Percentiles rank a stretch among this genome's conserved stretches.
Evolutionary conservation across 92 coral and sea anemone species (phyloP).

Genomic region (Umimayanthus kanabou): DNA sequence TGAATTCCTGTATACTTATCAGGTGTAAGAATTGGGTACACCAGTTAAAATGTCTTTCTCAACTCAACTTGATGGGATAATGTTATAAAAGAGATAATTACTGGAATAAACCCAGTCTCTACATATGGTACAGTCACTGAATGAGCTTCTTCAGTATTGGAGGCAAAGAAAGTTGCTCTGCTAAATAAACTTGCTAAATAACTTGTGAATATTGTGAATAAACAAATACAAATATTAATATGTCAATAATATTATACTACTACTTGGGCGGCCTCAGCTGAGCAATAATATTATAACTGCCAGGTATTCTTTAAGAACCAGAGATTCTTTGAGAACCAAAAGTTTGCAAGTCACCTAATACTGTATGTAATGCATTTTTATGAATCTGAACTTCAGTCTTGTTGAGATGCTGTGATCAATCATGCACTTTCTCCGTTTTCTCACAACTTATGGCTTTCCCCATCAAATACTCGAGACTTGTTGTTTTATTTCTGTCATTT

Average conservation of each 20-base stretch:
- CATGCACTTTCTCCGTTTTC: slow-evolving; percentile 41
- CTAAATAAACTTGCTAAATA: too few relatives aligned
- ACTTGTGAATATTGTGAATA: too few relatives aligned
- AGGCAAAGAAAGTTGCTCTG: not conserved
- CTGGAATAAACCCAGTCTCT: too few relatives aligned
- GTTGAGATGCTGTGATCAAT: slow-evolving; percentile 3
- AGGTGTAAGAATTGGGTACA: not conserved
- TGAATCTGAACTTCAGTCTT: slow-evolving; percentile 10
- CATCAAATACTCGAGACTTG: not conserved
- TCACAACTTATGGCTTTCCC: not conserved
- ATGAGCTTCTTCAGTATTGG: not conserved
- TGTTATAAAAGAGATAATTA: too few relatives aligned
- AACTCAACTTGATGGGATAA: not conserved
- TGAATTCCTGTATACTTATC: too few relatives aligned
- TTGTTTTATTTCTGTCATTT: slow-evolving; percentile 8
- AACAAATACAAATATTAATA: too few relatives aligned
- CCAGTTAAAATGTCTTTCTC: not conserved
- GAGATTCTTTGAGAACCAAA: not conserved
- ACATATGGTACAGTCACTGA: not conserved
- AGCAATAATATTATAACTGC: too few relatives aligned
- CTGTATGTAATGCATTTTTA: not conserved
- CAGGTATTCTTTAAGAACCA: too few relatives aligned
- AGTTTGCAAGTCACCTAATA: not conserved
- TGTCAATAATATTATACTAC: too few relatives aligned
- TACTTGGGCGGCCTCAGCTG: too few relatives aligned